These are phyloP conservation scores for Proisotoma minuta DNA, from an alignment of 2,888 invertebrate genomes.

Conservation along the genomic window DNA sequence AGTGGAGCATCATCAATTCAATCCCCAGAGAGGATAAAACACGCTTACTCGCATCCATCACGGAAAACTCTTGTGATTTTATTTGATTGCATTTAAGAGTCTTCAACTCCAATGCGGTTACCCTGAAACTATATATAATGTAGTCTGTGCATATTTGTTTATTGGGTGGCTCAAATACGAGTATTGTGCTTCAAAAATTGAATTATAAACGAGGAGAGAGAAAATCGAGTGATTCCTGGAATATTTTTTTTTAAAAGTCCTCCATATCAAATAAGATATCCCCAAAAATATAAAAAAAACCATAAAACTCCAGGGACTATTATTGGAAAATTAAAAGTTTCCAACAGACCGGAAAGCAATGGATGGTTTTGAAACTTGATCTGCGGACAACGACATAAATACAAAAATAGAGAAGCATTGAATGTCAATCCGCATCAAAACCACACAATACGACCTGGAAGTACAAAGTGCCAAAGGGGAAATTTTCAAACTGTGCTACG, in stretches of 20 bases:
- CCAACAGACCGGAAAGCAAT: constrained; percentile 13
- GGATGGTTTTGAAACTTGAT: neutral
- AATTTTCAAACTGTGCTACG: constrained; percentile 9
- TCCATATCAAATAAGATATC: neutral
- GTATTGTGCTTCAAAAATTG: neutral
- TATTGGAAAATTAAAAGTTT: neutral
- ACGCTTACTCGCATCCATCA: neutral
- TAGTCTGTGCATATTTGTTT: too few relatives aligned
- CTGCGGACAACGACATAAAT: neutral
- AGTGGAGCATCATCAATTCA: constrained; percentile 14
- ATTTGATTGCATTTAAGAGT: constrained; percentile 13
- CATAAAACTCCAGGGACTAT: constrained; percentile 6
- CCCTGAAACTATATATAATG: too few relatives aligned
- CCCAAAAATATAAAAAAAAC: neutral
- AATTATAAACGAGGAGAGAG: neutral
- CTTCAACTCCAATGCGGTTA: constrained; percentile 3
- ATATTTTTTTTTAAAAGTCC: neutral
- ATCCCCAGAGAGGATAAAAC: constrained; percentile 10
- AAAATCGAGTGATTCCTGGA: neutral
- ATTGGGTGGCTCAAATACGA: too few relatives aligned
- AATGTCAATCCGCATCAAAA: neutral
- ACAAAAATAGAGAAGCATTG: neutral
- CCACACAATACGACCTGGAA: neutral
- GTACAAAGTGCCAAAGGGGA: constrained; percentile 2
- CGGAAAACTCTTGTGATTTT: constrained; percentile 11